Percentiles rank a stretch among this genome's conserved stretches.
These are phyloP conservation scores for Neoascia interrupta DNA, from an alignment of 2,888 invertebrate genomes.

Conservation along the genomic window DNA sequence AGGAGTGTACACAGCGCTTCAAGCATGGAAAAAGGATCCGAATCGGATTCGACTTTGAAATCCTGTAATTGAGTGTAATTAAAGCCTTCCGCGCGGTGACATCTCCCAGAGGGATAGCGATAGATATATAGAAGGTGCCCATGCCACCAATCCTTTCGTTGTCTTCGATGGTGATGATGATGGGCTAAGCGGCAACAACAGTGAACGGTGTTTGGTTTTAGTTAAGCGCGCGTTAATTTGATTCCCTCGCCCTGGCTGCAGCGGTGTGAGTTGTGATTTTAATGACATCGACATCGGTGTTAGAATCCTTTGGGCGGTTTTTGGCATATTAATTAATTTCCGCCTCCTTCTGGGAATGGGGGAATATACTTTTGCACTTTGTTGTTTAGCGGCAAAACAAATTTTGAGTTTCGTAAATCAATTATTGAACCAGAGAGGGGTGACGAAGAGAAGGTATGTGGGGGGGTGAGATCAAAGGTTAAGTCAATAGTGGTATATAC, in stretches of 20 bases:
- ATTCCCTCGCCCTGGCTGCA: conserved; percentile 61
- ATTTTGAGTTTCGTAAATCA: conserved; percentile 56
- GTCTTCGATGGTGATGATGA: conserved; percentile 26
- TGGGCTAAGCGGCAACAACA: conserved; percentile 22
- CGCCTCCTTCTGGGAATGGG: conserved; percentile 11
- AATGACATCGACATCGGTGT: conserved; percentile 59
- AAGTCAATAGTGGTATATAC: too few relatives aligned
- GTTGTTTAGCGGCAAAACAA: conserved; percentile 48
- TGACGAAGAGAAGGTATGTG: too few relatives aligned
- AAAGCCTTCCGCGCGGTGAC: conserved; percentile 74
- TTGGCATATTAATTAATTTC: conserved; percentile 60
- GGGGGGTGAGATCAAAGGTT: too few relatives aligned
- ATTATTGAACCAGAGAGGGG: too few relatives aligned
- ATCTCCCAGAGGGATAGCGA: conserved; percentile 51
- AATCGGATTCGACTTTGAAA: conserved; percentile 72
- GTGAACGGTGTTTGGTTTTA: conserved; percentile 66
- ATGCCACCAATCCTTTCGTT: conserved; percentile 45
- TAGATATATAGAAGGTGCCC: too few relatives aligned
- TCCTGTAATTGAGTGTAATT: conserved; percentile 79
- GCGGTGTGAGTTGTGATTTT: conserved; percentile 57
- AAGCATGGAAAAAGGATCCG: conserved; percentile 75
- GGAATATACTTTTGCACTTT: conserved; percentile 50
- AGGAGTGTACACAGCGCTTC: conserved; percentile 35
- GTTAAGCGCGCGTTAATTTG: conserved; percentile 70
- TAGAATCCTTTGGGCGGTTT: conserved; percentile 49